Base-by-base conservation (phyloP, 2,888 invertebrate species). In the Watsonalla binaria region DNA sequence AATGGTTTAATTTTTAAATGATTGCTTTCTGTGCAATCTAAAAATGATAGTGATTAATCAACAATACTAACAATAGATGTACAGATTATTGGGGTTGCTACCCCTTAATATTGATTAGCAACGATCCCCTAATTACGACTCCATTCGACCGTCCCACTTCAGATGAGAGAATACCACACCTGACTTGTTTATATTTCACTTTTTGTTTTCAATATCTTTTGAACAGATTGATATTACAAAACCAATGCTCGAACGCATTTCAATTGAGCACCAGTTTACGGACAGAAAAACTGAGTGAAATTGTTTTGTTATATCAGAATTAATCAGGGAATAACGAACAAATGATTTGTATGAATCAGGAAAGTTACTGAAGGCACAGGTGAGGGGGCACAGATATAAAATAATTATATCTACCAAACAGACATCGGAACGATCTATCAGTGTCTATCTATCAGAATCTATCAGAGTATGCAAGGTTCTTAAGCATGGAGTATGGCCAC, bases 61-160 rank as follows among this genome's bases (percentile, higher is more conserved):
- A 80, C 80, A 80, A 76, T 76, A 69, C 72, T 66, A 70, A 76
- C 71, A 74, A 74, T 70, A 64, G 35, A 35, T 48, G 34, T 11
- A 66, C 62, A 66, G 64, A 52, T 66, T 68, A 72, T 79, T 80
- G 75, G 85, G 86, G 86, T 72, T 74, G 76, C 73, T 66, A 72
- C 79, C 89, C 88, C 84, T 64, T 82, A 86, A 88, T 88, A 84
- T 85, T 86, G 83, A 88, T 89, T 88, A 89, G 66, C 57, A 55
- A 64, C 72, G 74, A 83, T 77, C 85, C 84, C 86, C 84, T 87
- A 89, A 87, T 89, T 87, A 84, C 79, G 65, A 68, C 66, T 73
- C 65, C 76, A 73, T 72, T 85, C 84, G 78, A 77, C 80, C 85
- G 66, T 78, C 61, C 62, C 63, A 60, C 66, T 66, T 70, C 68